phyloP scores from a whole-genome alignment of 2,888 invertebrate genomes.

The Abrostola triplasia region DNA sequence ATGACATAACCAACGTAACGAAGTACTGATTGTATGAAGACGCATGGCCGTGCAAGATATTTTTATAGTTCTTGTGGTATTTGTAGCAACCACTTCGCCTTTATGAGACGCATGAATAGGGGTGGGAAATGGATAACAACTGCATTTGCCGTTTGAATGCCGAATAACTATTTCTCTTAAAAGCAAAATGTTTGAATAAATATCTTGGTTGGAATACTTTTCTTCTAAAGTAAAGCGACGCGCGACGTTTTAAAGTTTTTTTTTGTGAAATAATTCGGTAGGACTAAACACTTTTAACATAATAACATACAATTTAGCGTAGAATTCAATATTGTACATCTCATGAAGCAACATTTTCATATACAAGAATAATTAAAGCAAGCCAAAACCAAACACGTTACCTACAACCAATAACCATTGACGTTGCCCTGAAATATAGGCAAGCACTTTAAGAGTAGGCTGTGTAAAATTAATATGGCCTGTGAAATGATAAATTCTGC shows the following conservation, averaged over 20 bases:
- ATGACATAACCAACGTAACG: slow-evolving; percentile 35
- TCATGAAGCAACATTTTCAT: background rate
- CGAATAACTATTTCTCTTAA: too few relatives aligned
- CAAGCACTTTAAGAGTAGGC: background rate
- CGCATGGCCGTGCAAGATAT: background rate
- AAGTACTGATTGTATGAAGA: slow-evolving; percentile 8
- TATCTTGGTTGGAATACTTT: too few relatives aligned
- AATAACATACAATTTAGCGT: too few relatives aligned
- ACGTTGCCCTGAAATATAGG: slow-evolving; percentile 1
- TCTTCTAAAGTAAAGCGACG: too few relatives aligned
- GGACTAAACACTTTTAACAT: too few relatives aligned
- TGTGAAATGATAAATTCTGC: background rate
- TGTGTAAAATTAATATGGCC: slow-evolving; percentile 1
- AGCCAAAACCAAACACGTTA: background rate
- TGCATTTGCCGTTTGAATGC: background rate
- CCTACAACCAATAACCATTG: background rate
- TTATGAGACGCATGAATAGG: background rate
- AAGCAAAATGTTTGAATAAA: too few relatives aligned
- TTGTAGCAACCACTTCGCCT: background rate
- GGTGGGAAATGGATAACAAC: background rate
- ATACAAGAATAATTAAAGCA: background rate
- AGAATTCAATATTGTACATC: too few relatives aligned
- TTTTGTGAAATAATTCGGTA: too few relatives aligned
- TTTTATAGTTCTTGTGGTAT: slow-evolving; percentile 3
- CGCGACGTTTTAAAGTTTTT: too few relatives aligned